Base-by-base conservation (phyloP, 2,797 vertebrate genomes). In the Hyperoplus lanceolatus region DNA sequence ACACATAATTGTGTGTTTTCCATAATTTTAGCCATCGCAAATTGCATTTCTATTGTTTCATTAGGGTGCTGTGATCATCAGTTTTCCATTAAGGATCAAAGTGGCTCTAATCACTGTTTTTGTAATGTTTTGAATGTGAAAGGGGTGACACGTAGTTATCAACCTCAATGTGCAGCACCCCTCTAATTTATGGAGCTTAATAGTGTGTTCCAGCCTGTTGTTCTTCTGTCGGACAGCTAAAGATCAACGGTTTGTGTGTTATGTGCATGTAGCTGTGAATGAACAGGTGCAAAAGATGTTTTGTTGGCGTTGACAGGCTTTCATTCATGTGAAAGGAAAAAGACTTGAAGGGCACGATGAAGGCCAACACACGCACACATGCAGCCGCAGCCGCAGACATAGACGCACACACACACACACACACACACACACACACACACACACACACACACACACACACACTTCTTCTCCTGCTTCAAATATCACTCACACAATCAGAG, bases 251-350 rank as follows among this genome's bases (percentile, higher is more conserved):
- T 66, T 73, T 65, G 39, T 75, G 21, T 45, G 60, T 54, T 54
- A 4, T 48, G 55, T 48, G 55, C 16, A n/a, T 4, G 7, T 29
- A 43, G 15, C 11, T 4, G 43, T 65, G 77, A 66, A 39, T 81
- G 76, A 86, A 83, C 83, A 89, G 81, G 72, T 88, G 89, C 73
- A 66, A 29, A 29, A 29, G 64, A 41, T 81, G 70, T 82, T 73
- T 79, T 9, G 2, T 18, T 70, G 39, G 54, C 71, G 77, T 83
- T 74, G 71, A 75, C 15, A 2, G 29, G 5, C 13, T 15, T 10
- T 89, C 73, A 81, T 60, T 79, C 61, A 81, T 2, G 58, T 51
- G 43, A 58, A 42, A 18, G 55, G 46, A 73, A 76, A 75, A 79
- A 46, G 38, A 73, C 48, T 50, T 82, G 43, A 81, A 82, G 81